Base-by-base conservation (phyloP, 2,888 invertebrate species). In the Ophion costatus region DNA sequence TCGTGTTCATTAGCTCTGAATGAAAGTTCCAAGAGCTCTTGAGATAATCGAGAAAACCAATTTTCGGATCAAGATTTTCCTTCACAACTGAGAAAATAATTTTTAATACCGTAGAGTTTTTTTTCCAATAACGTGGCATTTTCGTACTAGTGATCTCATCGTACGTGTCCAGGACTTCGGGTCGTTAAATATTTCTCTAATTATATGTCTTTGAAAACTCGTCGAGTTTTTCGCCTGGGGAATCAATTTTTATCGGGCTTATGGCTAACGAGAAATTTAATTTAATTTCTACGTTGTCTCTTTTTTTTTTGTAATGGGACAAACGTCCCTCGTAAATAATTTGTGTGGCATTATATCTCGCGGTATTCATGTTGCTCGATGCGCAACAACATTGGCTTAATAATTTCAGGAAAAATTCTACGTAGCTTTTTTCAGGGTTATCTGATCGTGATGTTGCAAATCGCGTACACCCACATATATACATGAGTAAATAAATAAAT, bases 281-380 rank as follows among this genome's bases (percentile, higher is more conserved):
- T 45, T 45, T 14, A 7, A 2, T 45, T 11, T 45, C n/a, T 17
- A 17, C 51, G 17, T 22, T 17, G 51, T 5, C 24, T 1, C 22
- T 33, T 11, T 51, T 81, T 75, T 20, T 51, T 51, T 24, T 78
- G 22, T 51, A 75, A 70, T 51, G 61, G 51, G 59, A 74, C 74
- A 33, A 75, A 51, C 51, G 17, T 75, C 59, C 69, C 45, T 61
- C 38, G 59, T 45, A 22, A 24, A 69, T 29, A 56, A 63, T 51
- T 64, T 17, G 59, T 29, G 29, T 14, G 51, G 17, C 63, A 24
- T 70, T 64, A 10, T 38, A 1, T 57, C 63, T 17, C 14, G 14
- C 29, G 29, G 29, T 20, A 71, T 33, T n/a, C 20, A 14, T n/a
- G 51, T 38, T 11, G 1, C n/a, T 2, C 33, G 11, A 69, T 24